These are phyloP conservation scores for Salvelinus fontinalis DNA, from an alignment of 2,113 vertebrate species.

Conservation along the genomic window DNA sequence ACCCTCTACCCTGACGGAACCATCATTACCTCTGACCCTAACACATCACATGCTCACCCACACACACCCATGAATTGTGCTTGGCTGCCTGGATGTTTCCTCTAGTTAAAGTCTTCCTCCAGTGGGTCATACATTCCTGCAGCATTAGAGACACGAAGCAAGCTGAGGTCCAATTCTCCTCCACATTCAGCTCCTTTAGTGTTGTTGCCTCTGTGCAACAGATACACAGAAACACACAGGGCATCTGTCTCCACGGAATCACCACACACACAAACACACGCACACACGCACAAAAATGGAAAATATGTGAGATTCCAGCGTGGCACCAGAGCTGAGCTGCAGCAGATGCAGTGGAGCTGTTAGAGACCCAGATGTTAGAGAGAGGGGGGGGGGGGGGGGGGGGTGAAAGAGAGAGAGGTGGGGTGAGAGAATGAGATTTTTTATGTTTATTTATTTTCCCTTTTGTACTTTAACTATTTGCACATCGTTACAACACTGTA, in stretches of 20 bases:
- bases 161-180: slow-evolving; percentile 14
- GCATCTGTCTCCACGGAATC: slow-evolving; percentile 58
- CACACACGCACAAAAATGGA: slow-evolving; percentile 30
- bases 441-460: too few relatives aligned
- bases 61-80: not conserved
- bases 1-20: slow-evolving; percentile 21
- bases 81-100: too few relatives aligned
- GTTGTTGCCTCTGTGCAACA: slow-evolving; percentile 45
- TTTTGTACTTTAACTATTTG: too few relatives aligned
- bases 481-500: too few relatives aligned
- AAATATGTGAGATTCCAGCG: slow-evolving; percentile 72
- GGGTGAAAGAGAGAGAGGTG: too few relatives aligned
- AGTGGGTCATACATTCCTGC: too few relatives aligned
- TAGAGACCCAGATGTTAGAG: slow-evolving; percentile 57
- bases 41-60: not conserved
- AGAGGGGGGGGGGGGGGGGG: not conserved
- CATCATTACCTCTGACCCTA: slow-evolving; percentile 16
- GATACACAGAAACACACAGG: slow-evolving; percentile 9
- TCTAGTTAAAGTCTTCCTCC: too few relatives aligned
- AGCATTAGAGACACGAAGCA: slow-evolving; percentile 2
- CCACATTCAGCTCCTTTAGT: slow-evolving; percentile 52
- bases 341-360: slow-evolving; percentile 57
- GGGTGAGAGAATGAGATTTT: too few relatives aligned
- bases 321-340: slow-evolving; percentile 57
- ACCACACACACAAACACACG: slow-evolving; percentile 19